Evolutionary conservation across 2,797 vertebrate genomes (phyloP).

Genomic region (Lateolabrax maculatus): DNA sequence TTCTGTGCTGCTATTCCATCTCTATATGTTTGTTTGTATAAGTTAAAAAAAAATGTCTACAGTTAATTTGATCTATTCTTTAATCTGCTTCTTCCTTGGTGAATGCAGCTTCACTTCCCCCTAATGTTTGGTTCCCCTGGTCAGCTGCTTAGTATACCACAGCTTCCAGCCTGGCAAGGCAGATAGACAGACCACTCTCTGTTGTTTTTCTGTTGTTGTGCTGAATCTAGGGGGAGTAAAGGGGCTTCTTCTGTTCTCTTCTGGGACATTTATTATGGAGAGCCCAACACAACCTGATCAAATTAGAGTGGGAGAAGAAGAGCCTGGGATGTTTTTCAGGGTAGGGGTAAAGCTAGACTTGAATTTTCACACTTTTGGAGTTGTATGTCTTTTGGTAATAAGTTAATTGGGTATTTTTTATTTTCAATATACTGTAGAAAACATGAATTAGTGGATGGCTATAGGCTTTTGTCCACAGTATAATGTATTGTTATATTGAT

Average conservation of each 20-base stretch:
- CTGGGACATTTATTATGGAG: constrained; percentile 81
- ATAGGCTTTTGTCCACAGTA: constrained; percentile 4
- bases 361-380: constrained; percentile 44
- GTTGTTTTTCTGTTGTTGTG: constrained; percentile 84
- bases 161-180: constrained; percentile 73
- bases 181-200: constrained; percentile 83
- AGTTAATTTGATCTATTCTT: constrained; percentile 42
- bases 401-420: background rate
- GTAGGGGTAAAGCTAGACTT: constrained; percentile 39
- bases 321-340: constrained; percentile 66
- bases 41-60: constrained; percentile 29
- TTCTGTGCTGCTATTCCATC: constrained; percentile 5
- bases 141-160: constrained; percentile 81
- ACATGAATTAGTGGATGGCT: background rate
- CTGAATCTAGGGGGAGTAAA: constrained; percentile 80
- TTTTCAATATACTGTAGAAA: constrained; percentile 15
- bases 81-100: constrained; percentile 54
- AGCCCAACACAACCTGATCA: constrained; percentile 83
- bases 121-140: constrained; percentile 79
- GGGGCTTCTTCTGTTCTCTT: constrained; percentile 84
- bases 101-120: constrained; percentile 72
- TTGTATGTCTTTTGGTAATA: constrained; percentile 6
- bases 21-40: constrained; percentile 9
- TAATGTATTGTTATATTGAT: constrained; percentile 22
- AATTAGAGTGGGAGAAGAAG: constrained; percentile 75